Evolutionary conservation across 2,113 vertebrate genomes (phyloP), one percentile per base, ranked within the genome.

Genomic region (Osmerus eperlanus): DNA sequence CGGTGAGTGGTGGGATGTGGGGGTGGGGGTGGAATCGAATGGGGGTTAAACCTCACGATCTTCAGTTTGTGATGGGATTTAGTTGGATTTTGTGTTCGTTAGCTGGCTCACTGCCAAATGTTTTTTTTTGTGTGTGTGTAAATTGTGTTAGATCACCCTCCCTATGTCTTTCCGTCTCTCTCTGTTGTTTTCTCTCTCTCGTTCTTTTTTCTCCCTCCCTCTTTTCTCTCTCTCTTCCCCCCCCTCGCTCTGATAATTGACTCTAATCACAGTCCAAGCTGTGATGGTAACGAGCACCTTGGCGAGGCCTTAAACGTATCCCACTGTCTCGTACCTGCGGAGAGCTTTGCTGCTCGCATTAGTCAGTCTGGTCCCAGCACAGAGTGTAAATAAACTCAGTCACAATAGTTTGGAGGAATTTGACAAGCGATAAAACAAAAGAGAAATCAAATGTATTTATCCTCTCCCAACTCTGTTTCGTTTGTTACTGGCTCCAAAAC

Each of bases 221-320:
- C 15, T 15, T 23, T 21, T 55, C 21, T 56, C 11, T n/a, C 14
- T n/a, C 53, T n/a, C 53, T 41, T 55, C 13, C 25, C 15, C 55
- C n/a, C 55, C 21, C 55, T 4, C 15, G 16, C 23, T 59, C 67
- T 65, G 36, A 65, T 65, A 41, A 47, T 65, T 41, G 41, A 19
- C 32, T 66, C 2, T 73, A 54, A 16, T 28, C 5, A 16, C 29
- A 51, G 53, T 61, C 15, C 12, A 60, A 9, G 19, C 3, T 94
- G 94, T 82, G 93, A 93, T 53, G 93, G 94, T 23, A 93, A 88
- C 68, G 92, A 94, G 23, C 89, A 94, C 78, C 86, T 95, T 86
- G 94, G 94, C 84, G 93, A 92, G 89, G 93, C 94, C 87, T 91
- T 94, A 62, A 94, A 94, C 84, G 88, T 18, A 53, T 25, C 51